phyloP scores from a whole-genome alignment of 2,113 vertebrate species.

The Clinocottus analis region DNA sequence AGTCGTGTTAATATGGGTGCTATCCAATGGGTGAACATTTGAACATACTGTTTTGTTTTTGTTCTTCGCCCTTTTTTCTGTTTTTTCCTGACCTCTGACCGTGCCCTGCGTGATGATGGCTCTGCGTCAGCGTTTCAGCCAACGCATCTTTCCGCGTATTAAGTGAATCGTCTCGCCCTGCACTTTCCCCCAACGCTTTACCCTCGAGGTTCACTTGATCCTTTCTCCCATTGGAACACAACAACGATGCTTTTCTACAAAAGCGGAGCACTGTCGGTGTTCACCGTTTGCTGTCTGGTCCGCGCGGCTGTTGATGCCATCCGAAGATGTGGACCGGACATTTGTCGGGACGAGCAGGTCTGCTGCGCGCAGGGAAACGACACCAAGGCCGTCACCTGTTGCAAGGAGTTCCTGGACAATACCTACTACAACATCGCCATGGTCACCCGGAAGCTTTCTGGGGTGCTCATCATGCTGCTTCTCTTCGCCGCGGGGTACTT shows the following conservation, averaged over 20 bases:
- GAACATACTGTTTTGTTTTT: not conserved
- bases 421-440: conserved; percentile 88
- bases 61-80: not conserved
- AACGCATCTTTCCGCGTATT: conserved; percentile 2
- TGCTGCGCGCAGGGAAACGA: conserved; percentile 84
- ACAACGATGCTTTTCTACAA: conserved; percentile 38
- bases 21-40: not conserved
- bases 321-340: conserved; percentile 77
- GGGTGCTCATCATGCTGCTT: conserved; percentile 87
- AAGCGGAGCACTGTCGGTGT: not conserved
- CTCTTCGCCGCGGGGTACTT: conserved; percentile 90
- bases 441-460: conserved; percentile 89
- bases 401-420: conserved; percentile 78
- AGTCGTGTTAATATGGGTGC: too few relatives aligned
- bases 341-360: conserved; percentile 82
- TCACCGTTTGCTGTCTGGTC: conserved; percentile 29
- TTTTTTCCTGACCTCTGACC: not conserved
- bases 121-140: conserved; percentile 35
- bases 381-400: conserved; percentile 77
- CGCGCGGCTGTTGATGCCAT: conserved; percentile 42
- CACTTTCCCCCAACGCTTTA: not conserved
- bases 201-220: not conserved
- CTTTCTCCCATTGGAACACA: not conserved
- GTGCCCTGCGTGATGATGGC: conserved; percentile 14
- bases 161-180: conserved; percentile 8